Evolutionary conservation across 2,888 invertebrate species (phyloP), one percentile per base, ranked within the genome.

Genomic region (Agonopterix subpropinquella): DNA sequence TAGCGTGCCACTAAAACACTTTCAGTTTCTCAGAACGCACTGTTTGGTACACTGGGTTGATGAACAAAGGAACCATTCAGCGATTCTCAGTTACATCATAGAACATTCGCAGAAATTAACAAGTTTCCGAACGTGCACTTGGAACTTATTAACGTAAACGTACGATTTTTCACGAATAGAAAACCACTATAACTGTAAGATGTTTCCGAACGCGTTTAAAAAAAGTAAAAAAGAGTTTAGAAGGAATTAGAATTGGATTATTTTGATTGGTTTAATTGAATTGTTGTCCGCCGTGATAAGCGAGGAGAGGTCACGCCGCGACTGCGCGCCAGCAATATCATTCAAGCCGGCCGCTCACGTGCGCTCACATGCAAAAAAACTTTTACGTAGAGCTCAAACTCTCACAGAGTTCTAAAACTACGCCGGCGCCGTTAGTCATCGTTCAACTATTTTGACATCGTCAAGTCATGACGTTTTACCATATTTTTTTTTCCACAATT

Each of bases 281-380:
- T 70, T 65, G 68, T 67, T 60, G 70, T 65, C 71, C 66, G 75
- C 69, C 82, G 85, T 80, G 86, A 84, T 83, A 82, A 77, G 67
- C 80, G 80, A 53, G 53, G 76, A 70, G 77, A 83, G 82, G 85
- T 77, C 79, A 83, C 78, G 72, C 57, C 59, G 67, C 80, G 80
- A 86, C 86, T 86, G 85, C 59, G 64, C 68, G 73, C 66, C 62
- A 70, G 73, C 65, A 73, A 67, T 82, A 77, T 77, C 80, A 77
- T 75, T 75, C 69, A 76, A 67, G 77, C 77, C 73, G 77, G 63
- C 70, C 76, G 73, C 77, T 63, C 71, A 80, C 83, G 85, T 83
- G 83, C 72, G 74, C 69, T 69, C 65, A 67, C 75, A 82, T 81
- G 85, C 86, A 85, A 84, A 83, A 28, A 79, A 83, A 77, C 74